Evolutionary conservation across 2,888 invertebrate genomes (phyloP).

Genomic region (Invenusta paracnida): DNA sequence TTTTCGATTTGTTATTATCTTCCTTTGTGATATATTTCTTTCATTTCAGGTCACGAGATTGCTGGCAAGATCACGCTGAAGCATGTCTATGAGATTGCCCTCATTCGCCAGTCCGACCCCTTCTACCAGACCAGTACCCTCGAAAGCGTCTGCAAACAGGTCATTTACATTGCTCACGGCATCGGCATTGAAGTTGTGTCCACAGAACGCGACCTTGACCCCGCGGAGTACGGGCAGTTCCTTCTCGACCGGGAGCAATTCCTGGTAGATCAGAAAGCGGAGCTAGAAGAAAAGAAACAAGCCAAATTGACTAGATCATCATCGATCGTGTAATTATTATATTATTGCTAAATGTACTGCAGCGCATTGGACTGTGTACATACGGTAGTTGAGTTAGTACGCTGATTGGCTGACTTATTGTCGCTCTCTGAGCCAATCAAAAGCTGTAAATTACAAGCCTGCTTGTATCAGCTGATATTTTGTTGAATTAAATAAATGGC

Average conservation of each 20-base stretch:
- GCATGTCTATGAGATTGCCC: slow-evolving; percentile 94
- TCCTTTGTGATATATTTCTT: no score
- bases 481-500: no score
- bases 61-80: slow-evolving; percentile 85
- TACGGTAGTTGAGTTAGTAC: no score
- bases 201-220: background rate
- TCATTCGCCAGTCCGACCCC: slow-evolving; percentile 85
- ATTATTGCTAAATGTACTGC: no score
- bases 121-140: slow-evolving; percentile 52
- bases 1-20: no score
- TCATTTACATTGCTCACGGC: slow-evolving; percentile 73
- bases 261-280: background rate
- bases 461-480: no score
- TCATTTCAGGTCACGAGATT: slow-evolving; percentile 70
- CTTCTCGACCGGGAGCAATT: background rate
- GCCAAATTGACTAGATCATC: slow-evolving; percentile 2
- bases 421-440: no score
- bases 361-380: no score
- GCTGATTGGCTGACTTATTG: no score
- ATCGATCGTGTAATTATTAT: no score
- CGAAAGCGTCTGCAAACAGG: slow-evolving; percentile 69
- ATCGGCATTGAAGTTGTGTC: slow-evolving; percentile 78
- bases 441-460: no score
- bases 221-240: background rate
- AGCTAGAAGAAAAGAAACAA: background rate